phyloP scores from a whole-genome alignment of 1,140 invertebrate genomes.

The Babylonia areolata region DNA sequence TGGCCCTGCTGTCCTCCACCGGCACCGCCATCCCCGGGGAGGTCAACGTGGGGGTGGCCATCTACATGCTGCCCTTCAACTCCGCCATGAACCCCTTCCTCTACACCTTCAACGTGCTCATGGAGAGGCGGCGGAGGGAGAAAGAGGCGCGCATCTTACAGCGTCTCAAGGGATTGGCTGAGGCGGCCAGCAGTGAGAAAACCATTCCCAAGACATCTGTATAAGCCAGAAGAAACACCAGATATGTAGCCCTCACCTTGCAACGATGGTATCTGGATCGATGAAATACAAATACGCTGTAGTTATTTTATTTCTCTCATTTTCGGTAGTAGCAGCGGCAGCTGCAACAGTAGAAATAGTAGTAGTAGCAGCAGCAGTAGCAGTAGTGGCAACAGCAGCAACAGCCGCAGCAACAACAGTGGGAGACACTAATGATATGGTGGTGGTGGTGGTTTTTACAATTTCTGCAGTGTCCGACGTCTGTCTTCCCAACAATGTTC shows the following conservation, averaged over 20 bases:
- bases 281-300: too few species aligned
- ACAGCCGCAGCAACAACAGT: too few species aligned
- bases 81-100: conserved; percentile 45
- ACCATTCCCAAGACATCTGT: neutral
- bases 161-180: neutral
- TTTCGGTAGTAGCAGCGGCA: too few species aligned
- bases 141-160: neutral
- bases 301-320: too few species aligned
- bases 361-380: too few species aligned
- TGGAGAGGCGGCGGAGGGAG: neutral
- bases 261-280: neutral
- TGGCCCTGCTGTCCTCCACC: conserved; percentile 26
- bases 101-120: conserved; percentile 34
- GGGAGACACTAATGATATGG: too few species aligned
- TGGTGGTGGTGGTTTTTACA: too few species aligned
- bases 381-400: too few species aligned
- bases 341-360: too few species aligned
- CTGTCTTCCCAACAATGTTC: too few species aligned
- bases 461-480: too few species aligned
- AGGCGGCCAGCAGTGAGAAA: neutral
- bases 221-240: neutral
- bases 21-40: conserved; percentile 36
- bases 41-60: conserved; percentile 28
- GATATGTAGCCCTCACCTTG: neutral
- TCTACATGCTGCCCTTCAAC: conserved; percentile 43